These are phyloP conservation scores for Elysia crispata DNA, from an alignment of 2,888 invertebrate species.

Conservation along the genomic window DNA sequence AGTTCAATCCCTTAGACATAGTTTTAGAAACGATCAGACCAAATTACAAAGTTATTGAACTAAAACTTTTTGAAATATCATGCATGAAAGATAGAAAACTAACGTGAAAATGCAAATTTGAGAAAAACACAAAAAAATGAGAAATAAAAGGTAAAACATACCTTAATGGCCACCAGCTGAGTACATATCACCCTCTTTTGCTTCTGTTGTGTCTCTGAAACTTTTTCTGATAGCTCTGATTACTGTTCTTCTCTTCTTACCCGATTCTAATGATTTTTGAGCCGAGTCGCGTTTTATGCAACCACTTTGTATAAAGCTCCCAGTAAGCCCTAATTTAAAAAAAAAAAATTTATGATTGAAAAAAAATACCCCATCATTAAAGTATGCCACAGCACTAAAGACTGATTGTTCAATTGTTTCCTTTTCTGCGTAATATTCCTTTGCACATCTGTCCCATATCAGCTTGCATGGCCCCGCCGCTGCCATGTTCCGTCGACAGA, in stretches of 20 bases:
- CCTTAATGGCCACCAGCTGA: slow-evolving; percentile 19
- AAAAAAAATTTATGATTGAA: not conserved
- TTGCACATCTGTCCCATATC: not conserved
- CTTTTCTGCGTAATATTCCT: slow-evolving; percentile 12
- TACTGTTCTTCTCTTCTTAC: slow-evolving; percentile 13
- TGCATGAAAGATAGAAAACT: too few species aligned
- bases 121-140: too few species aligned
- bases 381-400: not conserved
- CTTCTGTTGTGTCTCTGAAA: not conserved
- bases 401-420: slow-evolving; percentile 16
- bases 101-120: too few species aligned
- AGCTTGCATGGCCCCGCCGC: not conserved
- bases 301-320: not conserved
- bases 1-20: too few species aligned
- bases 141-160: too few species aligned
- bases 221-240: slow-evolving; percentile 21
- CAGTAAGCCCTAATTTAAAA: not conserved
- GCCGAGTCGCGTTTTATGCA: not conserved
- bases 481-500: slow-evolving; percentile 1
- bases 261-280: not conserved
- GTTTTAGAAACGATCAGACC: too few species aligned
- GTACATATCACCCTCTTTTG: slow-evolving; percentile 26
- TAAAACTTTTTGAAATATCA: too few species aligned
- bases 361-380: slow-evolving; percentile 17
- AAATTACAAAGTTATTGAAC: too few species aligned